Evolutionary conservation across 92 coral and sea anemone species (phyloP), one percentile per base, ranked within the genome.

Genomic region (Metridium senile): DNA sequence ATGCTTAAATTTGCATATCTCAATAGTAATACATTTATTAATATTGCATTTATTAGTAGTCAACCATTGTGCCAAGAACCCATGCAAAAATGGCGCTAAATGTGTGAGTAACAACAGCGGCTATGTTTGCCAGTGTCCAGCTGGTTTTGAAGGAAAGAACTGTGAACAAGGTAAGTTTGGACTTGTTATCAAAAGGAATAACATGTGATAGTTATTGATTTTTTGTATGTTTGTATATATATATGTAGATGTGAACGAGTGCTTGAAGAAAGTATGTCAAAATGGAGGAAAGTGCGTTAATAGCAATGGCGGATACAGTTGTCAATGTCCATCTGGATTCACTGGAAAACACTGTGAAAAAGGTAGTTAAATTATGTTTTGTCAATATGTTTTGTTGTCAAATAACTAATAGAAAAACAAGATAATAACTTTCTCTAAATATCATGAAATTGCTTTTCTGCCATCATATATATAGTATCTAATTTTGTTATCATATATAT

Each of bases 261-360:
- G 75, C 25, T 32, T 28, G n/a, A 49, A 23, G 59, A 43, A 32
- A 16, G 62, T 59, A 23, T 70, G 75, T 21, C 28, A 54, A 70
- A 75, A 75, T 34, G 81, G 81, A 22, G 81, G 70, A 1, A 63
- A 25, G 0, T 75, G 81, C 33, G 43, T 26, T n/a, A 63, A 75
- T 31, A 49, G 22, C 13, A 27, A 75, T n/a, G 62, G 81, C 22
- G 71, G 58, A 21, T 75, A 75, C n/a, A 43, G 35, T 0, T 75
- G 81, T 33, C 32, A 26, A 1, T 75, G 81, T 39, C 46, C 47
- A 2, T n/a, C 34, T 11, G 81, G 81, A 34, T 63, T 84, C 22
- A 33, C 75, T 46, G 89, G 89, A 56, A 84, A 72, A 58, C 43
- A 65, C 56, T 84, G 89, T 39, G 89, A 84, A 49, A 26, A 52